Evolutionary conservation across 2,888 invertebrate genomes (phyloP).

Genomic region (Crepidodera aurea): DNA sequence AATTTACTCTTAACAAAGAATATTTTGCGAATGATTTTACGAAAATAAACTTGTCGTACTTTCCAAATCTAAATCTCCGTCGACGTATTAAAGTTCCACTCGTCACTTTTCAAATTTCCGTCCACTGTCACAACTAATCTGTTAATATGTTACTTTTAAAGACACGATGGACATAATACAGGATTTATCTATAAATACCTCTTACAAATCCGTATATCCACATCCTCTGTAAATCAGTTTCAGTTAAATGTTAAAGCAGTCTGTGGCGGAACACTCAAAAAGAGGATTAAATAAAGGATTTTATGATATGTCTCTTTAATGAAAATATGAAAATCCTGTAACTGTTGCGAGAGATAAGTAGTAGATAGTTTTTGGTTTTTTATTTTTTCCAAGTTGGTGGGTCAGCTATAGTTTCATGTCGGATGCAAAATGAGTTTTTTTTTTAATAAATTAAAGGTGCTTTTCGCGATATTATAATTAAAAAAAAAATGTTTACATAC

Average conservation of each 20-base stretch:
- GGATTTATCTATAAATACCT: slow-evolving; percentile 19
- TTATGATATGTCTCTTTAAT: too few relatives aligned
- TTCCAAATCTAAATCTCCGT: background rate
- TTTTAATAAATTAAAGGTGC: too few relatives aligned
- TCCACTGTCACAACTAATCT: slow-evolving; percentile 16
- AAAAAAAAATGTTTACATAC: too few relatives aligned
- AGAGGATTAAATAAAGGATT: background rate
- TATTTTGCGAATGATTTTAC: too few relatives aligned
- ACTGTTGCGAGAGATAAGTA: too few relatives aligned
- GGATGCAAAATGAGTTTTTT: too few relatives aligned
- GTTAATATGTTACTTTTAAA: slow-evolving; percentile 7
- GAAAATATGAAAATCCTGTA: too few relatives aligned
- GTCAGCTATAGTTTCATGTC: too few relatives aligned
- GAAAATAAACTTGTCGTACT: background rate
- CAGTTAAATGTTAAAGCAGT: slow-evolving; percentile 5
- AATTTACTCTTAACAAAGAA: too few relatives aligned
- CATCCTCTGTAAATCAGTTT: slow-evolving; percentile 21
- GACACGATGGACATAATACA: slow-evolving; percentile 13
- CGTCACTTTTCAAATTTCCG: slow-evolving; percentile 6
- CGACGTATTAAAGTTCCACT: background rate
- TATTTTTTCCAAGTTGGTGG: too few relatives aligned
- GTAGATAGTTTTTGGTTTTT: too few relatives aligned
- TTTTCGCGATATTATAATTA: too few relatives aligned
- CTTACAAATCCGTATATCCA: slow-evolving; percentile 12
- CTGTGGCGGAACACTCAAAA: background rate